Conservation (phyloP, 1,140 invertebrate genomes). For the Pinna nobilis region DNA sequence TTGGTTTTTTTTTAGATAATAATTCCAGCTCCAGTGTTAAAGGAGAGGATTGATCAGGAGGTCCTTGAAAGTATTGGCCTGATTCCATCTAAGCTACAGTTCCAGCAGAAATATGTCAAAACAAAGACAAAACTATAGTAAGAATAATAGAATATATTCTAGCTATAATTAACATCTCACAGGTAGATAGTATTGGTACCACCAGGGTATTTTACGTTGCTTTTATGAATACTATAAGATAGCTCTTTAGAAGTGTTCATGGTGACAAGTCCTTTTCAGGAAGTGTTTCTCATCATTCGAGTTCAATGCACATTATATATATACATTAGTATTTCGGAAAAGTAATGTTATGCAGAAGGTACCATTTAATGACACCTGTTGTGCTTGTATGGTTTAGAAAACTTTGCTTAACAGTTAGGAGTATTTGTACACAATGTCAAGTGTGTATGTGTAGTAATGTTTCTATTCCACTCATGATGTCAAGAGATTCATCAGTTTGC, state of each 20-base stretch:
- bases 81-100: constrained; percentile 90
- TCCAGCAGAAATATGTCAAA: constrained; percentile 98
- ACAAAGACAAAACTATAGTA: constrained; percentile 98
- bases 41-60: constrained; percentile 95
- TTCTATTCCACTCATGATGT: background rate
- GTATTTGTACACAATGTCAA: no score
- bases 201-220: background rate
- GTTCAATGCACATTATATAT: no score
- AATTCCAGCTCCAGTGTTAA: constrained; percentile 89
- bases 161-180: background rate
- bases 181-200: background rate
- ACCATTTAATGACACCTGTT: no score
- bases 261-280: no score
- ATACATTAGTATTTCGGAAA: no score
- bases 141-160: constrained; percentile 75
- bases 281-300: no score
- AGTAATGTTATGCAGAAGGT: no score
- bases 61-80: constrained; percentile 93
- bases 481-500: background rate
- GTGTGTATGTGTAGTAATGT: background rate
- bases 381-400: no score
- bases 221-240: background rate
- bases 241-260: no score
- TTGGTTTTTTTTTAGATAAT: constrained; percentile 77
- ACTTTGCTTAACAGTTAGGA: no score